Conservation (phyloP, 2,888 invertebrate genomes). For the Phorcus lineatus region DNA sequence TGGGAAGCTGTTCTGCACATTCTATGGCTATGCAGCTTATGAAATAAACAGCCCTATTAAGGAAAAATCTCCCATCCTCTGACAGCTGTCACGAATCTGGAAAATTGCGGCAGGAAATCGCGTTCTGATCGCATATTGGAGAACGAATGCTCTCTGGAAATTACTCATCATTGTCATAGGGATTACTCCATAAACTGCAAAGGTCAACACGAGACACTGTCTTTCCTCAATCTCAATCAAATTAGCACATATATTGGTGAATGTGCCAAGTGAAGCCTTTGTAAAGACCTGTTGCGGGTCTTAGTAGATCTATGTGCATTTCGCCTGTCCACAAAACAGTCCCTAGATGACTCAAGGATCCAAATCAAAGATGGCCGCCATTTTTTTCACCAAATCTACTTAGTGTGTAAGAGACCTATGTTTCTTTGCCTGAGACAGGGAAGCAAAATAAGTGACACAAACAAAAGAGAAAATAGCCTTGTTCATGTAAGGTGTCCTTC, state of each 20-base stretch:
- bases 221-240: not conserved
- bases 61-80: not conserved
- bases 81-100: constrained; percentile 7
- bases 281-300: not conserved
- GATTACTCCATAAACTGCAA: not conserved
- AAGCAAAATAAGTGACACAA: constrained; percentile 7
- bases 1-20: not conserved
- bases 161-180: not conserved
- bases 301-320: too few species aligned
- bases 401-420: not conserved
- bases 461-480: constrained; percentile 21
- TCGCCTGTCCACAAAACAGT: too few species aligned
- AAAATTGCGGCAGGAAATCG: constrained; percentile 12
- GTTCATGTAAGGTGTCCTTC: not conserved
- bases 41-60: constrained; percentile 18
- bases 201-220: not conserved
- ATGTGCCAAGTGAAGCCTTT: not conserved
- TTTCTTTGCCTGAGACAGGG: not conserved
- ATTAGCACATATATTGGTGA: not conserved
- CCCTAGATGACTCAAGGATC: too few species aligned
- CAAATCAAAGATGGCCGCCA: not conserved
- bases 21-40: not conserved
- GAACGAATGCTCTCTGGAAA: not conserved
- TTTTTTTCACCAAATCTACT: constrained; percentile 3
- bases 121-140: not conserved